Base-by-base conservation (phyloP, 2,113 vertebrate genomes). In the Henicopernis longicauda region DNA sequence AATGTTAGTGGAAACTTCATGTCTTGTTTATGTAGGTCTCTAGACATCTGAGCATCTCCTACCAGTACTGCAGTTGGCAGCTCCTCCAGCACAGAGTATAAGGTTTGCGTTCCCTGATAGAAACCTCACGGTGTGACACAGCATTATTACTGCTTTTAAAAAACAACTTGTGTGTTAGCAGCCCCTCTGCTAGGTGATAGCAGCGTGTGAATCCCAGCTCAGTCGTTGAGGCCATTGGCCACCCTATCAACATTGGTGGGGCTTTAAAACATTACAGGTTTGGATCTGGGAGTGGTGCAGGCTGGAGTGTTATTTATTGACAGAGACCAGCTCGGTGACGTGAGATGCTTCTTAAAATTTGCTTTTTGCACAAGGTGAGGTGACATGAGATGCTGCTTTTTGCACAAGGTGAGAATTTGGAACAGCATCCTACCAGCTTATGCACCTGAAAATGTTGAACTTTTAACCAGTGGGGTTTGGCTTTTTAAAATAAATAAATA, bases 241-340 rank as follows among this genome's bases (percentile, higher is more conserved):
- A 4, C 25, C 26, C 29, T 42, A 0, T 16, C 3, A 9, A 18
- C 40, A 20, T 19, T 3, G 2, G 3, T 25, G 47, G 17, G 26
- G 57, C n/a, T 44, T 44, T 62, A 16, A 78, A 58, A 20, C 2
- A 1, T 52, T 16, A 9, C 1, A 4, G 21, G 9, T 59, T 93
- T 92, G 54, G 38, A 29, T 44, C 16, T n/a, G 15, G n/a, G 45
- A 57, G 47, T 17, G 22, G 20, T 63, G 25, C 13, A 45, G 61
- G 14, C 49, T 57, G 31, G 13, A 31, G 31, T 2, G 3, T 55
- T 76, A 4, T 16, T 89, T 79, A 17, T 44, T 47, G 45, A 25
- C 16, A 54, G 16, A 27, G 63, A 67, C 26, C 47, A 71, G 10
- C 36, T 71, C 1, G 2, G 34, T 63, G 63, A 50, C 21, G 21